These are phyloP conservation scores for Cricetomys ansorgei DNA, from an alignment of 2,113 vertebrate genomes.

Conservation along the genomic window DNA sequence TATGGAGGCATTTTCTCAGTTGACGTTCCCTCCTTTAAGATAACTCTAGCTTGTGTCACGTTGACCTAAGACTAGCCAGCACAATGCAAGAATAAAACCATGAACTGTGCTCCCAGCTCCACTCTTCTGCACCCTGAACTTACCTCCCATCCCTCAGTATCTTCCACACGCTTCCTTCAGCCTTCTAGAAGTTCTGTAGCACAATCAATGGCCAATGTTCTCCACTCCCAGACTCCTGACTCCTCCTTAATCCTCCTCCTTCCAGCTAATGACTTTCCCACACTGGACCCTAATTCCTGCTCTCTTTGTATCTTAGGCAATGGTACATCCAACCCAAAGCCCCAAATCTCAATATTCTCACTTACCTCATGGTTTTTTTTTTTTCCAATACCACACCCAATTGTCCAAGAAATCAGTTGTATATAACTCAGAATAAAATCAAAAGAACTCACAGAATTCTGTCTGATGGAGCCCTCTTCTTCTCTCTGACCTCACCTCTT, in stretches of 20 bases:
- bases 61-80: background rate
- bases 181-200: background rate
- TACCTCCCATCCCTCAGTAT: background rate
- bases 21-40: background rate
- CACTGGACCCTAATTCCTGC: background rate
- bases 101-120: background rate
- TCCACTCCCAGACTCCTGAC: background rate
- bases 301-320: background rate
- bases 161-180: background rate
- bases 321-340: background rate
- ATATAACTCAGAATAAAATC: background rate
- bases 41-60: background rate
- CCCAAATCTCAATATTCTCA: background rate
- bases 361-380: background rate
- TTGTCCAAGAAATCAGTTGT: background rate
- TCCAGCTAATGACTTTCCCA: background rate
- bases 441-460: background rate
- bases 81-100: background rate
- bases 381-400: background rate
- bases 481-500: background rate
- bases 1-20: background rate
- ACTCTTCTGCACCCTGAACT: rapidly evolving
- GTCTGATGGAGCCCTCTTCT: background rate
- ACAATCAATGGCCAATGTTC: background rate
- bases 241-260: background rate